These are phyloP conservation scores for Hipparchia semele DNA, from an alignment of 2,888 invertebrate species.

Conservation along the genomic window DNA sequence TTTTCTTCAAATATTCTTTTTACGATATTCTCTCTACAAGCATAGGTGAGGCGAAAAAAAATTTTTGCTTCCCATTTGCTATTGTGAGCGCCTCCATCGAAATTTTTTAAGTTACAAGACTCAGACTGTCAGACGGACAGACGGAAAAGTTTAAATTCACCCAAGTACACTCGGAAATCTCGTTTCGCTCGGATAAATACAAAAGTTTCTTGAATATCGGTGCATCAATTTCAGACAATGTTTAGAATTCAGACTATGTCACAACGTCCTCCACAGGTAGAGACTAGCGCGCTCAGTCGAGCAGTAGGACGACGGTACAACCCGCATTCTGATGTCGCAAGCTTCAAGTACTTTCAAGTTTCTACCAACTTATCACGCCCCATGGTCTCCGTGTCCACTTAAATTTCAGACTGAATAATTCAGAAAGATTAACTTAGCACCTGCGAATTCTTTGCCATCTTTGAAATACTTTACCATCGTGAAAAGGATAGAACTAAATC, in stretches of 20 bases:
- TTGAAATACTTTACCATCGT: too few species aligned
- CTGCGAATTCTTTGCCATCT: neutral
- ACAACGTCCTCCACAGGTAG: slow-evolving; percentile 43
- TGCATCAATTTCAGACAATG: slow-evolving; percentile 32
- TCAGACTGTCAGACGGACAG: too few species aligned
- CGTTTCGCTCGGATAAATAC: neutral
- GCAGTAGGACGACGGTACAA: slow-evolving; percentile 55
- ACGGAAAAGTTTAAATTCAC: too few species aligned
- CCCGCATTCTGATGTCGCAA: slow-evolving; percentile 66
- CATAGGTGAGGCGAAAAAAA: too few species aligned
- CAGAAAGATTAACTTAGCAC: neutral
- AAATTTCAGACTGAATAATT: slow-evolving; percentile 8
- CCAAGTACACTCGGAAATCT: too few species aligned
- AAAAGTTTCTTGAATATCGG: neutral
- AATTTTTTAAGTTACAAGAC: too few species aligned
- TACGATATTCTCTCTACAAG: too few species aligned
- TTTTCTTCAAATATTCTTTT: too few species aligned
- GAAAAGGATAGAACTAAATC: too few species aligned
- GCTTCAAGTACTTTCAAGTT: slow-evolving; percentile 34
- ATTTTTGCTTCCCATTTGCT: too few species aligned
- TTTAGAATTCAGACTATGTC: slow-evolving; percentile 39
- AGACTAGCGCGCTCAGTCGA: slow-evolving; percentile 52
- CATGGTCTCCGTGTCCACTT: slow-evolving; percentile 15
- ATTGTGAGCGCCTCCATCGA: too few species aligned
- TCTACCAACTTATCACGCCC: slow-evolving; percentile 38